Conservation (phyloP, 2,797 vertebrate species). For the Balearica regulorum region DNA sequence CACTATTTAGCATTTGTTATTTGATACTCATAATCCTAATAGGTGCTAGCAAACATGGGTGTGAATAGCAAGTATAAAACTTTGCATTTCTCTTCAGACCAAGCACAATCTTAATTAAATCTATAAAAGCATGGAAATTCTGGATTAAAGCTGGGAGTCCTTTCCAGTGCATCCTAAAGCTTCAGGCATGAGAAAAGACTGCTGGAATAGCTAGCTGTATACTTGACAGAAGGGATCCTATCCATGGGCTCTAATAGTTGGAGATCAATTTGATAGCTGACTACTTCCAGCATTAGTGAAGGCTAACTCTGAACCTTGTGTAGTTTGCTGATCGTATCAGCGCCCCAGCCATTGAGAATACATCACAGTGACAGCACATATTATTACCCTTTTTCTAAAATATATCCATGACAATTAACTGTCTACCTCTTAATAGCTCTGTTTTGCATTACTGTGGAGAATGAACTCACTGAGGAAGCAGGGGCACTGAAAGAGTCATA, state of each 20-base stretch:
- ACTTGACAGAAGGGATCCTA: not conserved
- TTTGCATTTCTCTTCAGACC: not conserved
- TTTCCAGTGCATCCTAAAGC: not conserved
- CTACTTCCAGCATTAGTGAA: not conserved
- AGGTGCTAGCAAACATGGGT: not conserved
- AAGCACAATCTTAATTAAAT: constrained; percentile 16
- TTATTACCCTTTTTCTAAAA: not conserved
- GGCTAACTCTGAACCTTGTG: not conserved
- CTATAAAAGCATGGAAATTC: not conserved
- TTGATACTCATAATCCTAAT: not conserved
- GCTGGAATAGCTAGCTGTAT: not conserved
- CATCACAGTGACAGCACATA: not conserved
- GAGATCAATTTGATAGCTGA: constrained; percentile 3
- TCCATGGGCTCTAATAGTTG: not conserved
- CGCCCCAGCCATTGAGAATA: not conserved
- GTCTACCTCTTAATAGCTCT: not conserved
- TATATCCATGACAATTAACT: not conserved
- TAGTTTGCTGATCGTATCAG: not conserved
- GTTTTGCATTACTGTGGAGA: not conserved
- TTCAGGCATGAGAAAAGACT: not conserved
- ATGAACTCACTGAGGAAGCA: not conserved
- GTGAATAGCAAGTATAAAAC: not conserved
- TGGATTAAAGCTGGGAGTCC: not conserved
- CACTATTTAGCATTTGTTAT: not conserved
- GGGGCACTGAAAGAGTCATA: not conserved